phyloP scores from a whole-genome alignment of 2,113 vertebrate species.

The Delphinapterus leucas region DNA sequence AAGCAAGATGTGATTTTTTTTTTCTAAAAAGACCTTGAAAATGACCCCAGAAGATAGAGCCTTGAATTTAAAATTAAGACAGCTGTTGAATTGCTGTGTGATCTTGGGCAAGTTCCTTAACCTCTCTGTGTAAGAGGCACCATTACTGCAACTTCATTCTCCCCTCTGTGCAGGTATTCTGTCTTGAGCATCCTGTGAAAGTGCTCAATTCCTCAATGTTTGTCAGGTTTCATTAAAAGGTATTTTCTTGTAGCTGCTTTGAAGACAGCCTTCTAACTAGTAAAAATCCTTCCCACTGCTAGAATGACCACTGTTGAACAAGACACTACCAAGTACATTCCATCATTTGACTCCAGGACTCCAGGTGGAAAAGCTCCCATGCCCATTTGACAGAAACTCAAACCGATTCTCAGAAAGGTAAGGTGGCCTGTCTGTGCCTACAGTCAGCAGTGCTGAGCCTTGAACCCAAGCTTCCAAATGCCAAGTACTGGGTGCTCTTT shows the following conservation, averaged over 20 bases:
- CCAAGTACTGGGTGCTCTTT: not conserved
- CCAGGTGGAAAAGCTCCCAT: not conserved
- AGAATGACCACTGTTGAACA: not conserved
- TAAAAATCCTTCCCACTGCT: not conserved
- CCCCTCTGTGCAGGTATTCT: not conserved
- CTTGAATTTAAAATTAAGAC: not conserved
- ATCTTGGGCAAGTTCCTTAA: not conserved
- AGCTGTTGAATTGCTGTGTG: not conserved
- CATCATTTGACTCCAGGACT: not conserved
- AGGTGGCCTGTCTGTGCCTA: not conserved
- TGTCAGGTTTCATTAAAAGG: not conserved
- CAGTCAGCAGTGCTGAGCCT: not conserved
- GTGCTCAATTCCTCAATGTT: not conserved
- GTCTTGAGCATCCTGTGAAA: not conserved
- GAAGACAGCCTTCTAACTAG: not conserved
- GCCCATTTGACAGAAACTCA: not conserved
- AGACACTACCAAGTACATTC: too few relatives aligned
- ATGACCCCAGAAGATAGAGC: not conserved
- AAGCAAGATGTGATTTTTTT: not conserved
- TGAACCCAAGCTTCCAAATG: not conserved
- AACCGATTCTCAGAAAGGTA: accelerated
- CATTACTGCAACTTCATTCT: too few relatives aligned
- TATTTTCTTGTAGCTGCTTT: not conserved
- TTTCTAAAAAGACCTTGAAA: not conserved
- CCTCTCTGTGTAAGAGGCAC: not conserved